phyloP scores from a whole-genome alignment of 2,888 invertebrate species.

The Tyria jacobaeae region DNA sequence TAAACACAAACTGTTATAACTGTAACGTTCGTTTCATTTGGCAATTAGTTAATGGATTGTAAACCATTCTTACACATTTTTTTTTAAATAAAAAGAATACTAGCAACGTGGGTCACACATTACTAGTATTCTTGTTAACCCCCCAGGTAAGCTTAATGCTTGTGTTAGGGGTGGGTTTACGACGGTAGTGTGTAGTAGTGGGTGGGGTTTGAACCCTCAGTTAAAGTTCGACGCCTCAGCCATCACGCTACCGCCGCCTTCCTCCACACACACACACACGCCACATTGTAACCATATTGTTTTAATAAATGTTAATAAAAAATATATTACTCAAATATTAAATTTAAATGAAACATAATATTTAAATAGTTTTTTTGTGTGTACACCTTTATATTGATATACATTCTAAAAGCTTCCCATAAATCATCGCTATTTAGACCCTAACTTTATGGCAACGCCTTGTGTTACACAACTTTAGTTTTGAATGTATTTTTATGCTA shows the following conservation, averaged over 20 bases:
- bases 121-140: no score
- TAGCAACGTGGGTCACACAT: no score
- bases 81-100: no score
- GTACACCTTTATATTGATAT: conserved; percentile 34
- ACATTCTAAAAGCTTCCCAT: conserved; percentile 43
- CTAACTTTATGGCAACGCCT: conserved; percentile 22
- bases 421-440: conserved; percentile 47
- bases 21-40: conserved; percentile 6
- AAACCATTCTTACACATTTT: neutral
- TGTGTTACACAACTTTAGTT: conserved; percentile 35
- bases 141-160: no score
- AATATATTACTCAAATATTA: conserved; percentile 16
- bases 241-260: no score
- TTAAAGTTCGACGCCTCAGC: no score
- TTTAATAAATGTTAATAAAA: conserved; percentile 11
- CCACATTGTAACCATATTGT: no score
- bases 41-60: neutral
- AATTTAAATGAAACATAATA: conserved; percentile 29
- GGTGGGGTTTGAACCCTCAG: no score
- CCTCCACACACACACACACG: no score
- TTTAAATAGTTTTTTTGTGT: conserved; percentile 28
- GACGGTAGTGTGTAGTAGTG: no score
- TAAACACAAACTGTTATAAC: conserved; percentile 20
- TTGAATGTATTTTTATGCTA: conserved; percentile 42
- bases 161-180: no score